Evolutionary conservation across 2,888 invertebrate species (phyloP).

Genomic region (Bimastos eiseni): DNA sequence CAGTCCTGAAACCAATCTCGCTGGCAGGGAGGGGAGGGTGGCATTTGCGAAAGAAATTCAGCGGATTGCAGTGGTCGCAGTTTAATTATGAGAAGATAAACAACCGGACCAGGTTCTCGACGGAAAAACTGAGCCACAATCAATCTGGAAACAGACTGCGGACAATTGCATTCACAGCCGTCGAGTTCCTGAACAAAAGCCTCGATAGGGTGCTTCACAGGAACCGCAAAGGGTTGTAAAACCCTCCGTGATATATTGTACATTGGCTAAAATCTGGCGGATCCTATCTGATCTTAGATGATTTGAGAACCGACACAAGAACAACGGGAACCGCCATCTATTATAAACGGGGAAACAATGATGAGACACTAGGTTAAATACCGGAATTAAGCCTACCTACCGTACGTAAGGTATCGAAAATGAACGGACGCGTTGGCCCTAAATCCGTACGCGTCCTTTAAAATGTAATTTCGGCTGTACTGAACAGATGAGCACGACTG

Average conservation of each 20-base stretch:
- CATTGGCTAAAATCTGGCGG: no score
- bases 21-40: not conserved
- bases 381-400: no score
- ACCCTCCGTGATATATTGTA: not conserved
- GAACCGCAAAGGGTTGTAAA: not conserved
- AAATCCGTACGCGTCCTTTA: no score
- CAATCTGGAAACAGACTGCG: not conserved
- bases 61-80: not conserved
- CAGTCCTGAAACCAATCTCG: not conserved
- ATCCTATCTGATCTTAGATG: no score
- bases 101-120: not conserved
- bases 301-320: no score
- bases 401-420: no score
- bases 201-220: not conserved
- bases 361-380: no score
- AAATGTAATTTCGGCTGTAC: no score
- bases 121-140: not conserved
- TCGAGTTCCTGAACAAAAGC: not conserved
- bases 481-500: no score
- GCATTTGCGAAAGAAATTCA: not conserved
- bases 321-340: no score
- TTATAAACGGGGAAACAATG: no score
- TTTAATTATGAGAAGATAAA: not conserved
- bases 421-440: no score
- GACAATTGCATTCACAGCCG: conserved; percentile 4